Percentiles rank a stretch among this genome's conserved stretches.
phyloP scores from a whole-genome alignment of 2,797 vertebrate species.

The Amphiprion clarkii region DNA sequence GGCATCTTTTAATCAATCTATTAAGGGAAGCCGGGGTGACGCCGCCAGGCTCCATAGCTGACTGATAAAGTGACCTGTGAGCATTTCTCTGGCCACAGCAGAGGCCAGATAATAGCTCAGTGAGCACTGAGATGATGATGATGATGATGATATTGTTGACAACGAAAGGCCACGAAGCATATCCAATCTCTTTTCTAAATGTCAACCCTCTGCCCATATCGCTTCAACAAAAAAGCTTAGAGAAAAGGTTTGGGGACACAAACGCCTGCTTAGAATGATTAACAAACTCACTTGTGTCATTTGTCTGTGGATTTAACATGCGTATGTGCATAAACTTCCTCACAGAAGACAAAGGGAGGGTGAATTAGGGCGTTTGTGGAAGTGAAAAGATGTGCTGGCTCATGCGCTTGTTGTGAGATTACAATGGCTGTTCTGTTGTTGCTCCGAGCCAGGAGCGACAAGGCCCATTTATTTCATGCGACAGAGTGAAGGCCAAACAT shows the following conservation, averaged over 20 bases:
- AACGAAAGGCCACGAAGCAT: constrained; percentile 66
- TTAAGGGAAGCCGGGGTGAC: constrained; percentile 60
- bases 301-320: constrained; percentile 3
- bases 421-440: constrained; percentile 69
- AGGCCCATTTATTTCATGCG: constrained; percentile 55
- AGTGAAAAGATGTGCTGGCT: constrained; percentile 54
- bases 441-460: constrained; percentile 53
- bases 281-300: constrained; percentile 42
- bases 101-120: constrained; percentile 77
- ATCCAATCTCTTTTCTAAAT: constrained; percentile 79
- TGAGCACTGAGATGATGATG: constrained; percentile 76
- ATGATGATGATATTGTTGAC: constrained; percentile 76
- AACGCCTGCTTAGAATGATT: constrained; percentile 60
- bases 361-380: constrained; percentile 23
- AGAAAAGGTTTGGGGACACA: constrained; percentile 57
- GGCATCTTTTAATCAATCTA: constrained; percentile 81
- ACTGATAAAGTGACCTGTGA: constrained; percentile 77
- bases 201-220: constrained; percentile 65
- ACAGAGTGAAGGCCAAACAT: constrained; percentile 71
- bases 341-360: not conserved
- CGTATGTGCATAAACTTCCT: not conserved
- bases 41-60: constrained; percentile 49
- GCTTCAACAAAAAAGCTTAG: constrained; percentile 40
- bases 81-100: constrained; percentile 58
- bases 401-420: constrained; percentile 55